Evolutionary conservation across 64 coral and sea anemone genomes (phyloP).

Genomic region (Stichodactyla mertensii): DNA sequence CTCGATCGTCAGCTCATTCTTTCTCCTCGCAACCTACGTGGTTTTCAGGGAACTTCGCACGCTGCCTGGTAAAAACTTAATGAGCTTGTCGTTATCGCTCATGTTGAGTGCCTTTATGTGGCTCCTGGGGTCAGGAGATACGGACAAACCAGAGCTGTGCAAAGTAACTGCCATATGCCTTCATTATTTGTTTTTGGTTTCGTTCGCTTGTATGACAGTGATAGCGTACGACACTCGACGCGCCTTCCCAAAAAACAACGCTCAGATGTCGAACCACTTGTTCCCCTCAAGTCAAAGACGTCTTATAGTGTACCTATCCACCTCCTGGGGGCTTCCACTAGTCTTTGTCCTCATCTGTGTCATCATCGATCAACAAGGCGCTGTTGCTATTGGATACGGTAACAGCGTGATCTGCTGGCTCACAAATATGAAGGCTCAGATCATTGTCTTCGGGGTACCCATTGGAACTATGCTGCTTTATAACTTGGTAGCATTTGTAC

Average conservation of each 20-base stretch:
- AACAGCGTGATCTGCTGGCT: constrained; percentile 65
- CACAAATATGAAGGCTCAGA: constrained; percentile 52
- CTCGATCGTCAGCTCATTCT: constrained; percentile 15
- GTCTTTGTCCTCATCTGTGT: constrained; percentile 45
- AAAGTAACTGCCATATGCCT: constrained; percentile 37
- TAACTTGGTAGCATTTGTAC: constrained; percentile 75
- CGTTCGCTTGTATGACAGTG: constrained; percentile 68
- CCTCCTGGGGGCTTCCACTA: constrained; percentile 78
- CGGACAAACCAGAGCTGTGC: constrained; percentile 51
- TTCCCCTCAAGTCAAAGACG: constrained; percentile 15
- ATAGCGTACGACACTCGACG: constrained; percentile 78
- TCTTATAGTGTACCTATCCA: constrained; percentile 43
- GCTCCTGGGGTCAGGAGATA: constrained; percentile 61
- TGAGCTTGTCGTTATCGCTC: constrained; percentile 74
- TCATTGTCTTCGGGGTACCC: constrained; percentile 52
- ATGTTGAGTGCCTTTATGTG: constrained; percentile 63
- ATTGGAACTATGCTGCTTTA: constrained; percentile 47
- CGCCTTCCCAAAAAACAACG: constrained; percentile 41
- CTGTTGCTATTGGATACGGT: constrained; percentile 74
- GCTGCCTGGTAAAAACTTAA: constrained; percentile 85
- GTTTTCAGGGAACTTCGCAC: constrained; percentile 55
- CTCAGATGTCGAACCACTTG: constrained; percentile 16
- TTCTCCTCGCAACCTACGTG: constrained; percentile 25
- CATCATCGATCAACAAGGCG: constrained; percentile 54
- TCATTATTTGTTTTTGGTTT: constrained; percentile 83